Conservation (phyloP, 2,888 invertebrate genomes). For the Andrena flavipes region DNA sequence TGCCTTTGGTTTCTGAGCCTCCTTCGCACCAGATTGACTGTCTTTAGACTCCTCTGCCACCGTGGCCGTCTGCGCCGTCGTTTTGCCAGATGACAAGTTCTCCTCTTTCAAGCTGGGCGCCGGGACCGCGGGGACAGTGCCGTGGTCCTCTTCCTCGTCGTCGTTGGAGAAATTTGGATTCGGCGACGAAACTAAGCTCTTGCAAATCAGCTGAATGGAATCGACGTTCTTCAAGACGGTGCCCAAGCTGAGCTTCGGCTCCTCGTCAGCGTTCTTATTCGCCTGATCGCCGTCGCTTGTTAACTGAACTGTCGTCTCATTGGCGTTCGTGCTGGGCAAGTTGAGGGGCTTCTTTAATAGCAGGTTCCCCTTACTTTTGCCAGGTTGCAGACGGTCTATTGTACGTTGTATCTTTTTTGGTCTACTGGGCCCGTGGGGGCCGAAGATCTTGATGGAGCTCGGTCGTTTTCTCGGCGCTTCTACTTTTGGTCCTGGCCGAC, state of each 20-base stretch:
- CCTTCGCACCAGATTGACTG: conserved; percentile 72
- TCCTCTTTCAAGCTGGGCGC: conserved; percentile 72
- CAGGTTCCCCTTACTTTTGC: conserved; percentile 94
- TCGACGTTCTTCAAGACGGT: conserved; percentile 88
- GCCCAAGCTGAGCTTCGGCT: conserved; percentile 93
- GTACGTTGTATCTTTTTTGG: conserved; percentile 91
- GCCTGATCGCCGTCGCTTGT: conserved; percentile 87
- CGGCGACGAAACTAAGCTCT: conserved; percentile 81
- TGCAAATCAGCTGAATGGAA: conserved; percentile 83
- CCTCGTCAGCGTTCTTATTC: conserved; percentile 81
- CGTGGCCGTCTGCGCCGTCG: conserved; percentile 69
- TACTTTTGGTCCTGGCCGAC: conserved; percentile 88
- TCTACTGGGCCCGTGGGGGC: conserved; percentile 79
- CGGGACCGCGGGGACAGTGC: conserved; percentile 70
- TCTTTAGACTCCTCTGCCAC: conserved; percentile 75
- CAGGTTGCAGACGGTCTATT: conserved; percentile 93
- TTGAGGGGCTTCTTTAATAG: conserved; percentile 88
- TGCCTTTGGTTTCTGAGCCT: conserved; percentile 87
- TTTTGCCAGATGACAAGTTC: conserved; percentile 73
- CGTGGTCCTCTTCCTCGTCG: conserved; percentile 83
- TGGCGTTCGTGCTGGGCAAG: conserved; percentile 85
- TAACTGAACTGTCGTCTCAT: conserved; percentile 85
- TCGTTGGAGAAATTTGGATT: conserved; percentile 82
- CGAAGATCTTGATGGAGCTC: conserved; percentile 79
- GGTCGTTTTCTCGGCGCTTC: conserved; percentile 86